phyloP scores from a whole-genome alignment of 2,113 vertebrate species.

The Notarius lentiginosus region DNA sequence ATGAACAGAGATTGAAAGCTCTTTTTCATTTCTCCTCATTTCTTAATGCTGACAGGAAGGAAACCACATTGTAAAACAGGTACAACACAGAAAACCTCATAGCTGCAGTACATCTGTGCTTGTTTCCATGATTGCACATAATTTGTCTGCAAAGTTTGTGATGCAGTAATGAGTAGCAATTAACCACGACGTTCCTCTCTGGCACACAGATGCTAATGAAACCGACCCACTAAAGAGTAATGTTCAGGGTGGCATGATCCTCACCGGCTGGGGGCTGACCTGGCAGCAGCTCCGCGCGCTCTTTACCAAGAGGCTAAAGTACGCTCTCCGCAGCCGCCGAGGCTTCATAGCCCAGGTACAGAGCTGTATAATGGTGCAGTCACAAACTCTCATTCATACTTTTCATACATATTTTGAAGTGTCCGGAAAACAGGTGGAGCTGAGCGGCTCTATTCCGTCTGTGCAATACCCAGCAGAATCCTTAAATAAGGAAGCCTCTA shows the following conservation, averaged over 20 bases:
- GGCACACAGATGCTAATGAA: conserved; percentile 67
- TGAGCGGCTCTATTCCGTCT: not conserved
- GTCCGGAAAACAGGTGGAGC: not conserved
- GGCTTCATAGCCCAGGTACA: conserved; percentile 84
- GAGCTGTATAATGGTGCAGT: not conserved
- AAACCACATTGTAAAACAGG: conserved; percentile 51
- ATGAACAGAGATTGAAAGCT: not conserved
- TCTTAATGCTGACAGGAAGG: conserved; percentile 67
- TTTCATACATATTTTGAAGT: not conserved
- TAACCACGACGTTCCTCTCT: conserved; percentile 31
- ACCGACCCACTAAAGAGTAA: conserved; percentile 69
- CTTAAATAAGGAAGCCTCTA: too few species aligned
- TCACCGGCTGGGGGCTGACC: conserved; percentile 73
- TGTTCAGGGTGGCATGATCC: conserved; percentile 37
- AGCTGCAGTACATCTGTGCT: not conserved
- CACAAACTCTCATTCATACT: not conserved
- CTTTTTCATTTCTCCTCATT: conserved; percentile 52
- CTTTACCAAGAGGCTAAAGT: conserved; percentile 83
- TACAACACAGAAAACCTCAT: not conserved
- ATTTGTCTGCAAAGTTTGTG: not conserved
- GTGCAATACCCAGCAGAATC: not conserved
- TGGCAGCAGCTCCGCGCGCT: conserved; percentile 83
- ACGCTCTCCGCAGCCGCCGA: conserved; percentile 77
- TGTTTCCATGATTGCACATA: not conserved
- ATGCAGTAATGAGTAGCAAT: not conserved